These are phyloP conservation scores for Odontomachus brunneus DNA, from an alignment of 1,140 invertebrate species.

Conservation along the genomic window DNA sequence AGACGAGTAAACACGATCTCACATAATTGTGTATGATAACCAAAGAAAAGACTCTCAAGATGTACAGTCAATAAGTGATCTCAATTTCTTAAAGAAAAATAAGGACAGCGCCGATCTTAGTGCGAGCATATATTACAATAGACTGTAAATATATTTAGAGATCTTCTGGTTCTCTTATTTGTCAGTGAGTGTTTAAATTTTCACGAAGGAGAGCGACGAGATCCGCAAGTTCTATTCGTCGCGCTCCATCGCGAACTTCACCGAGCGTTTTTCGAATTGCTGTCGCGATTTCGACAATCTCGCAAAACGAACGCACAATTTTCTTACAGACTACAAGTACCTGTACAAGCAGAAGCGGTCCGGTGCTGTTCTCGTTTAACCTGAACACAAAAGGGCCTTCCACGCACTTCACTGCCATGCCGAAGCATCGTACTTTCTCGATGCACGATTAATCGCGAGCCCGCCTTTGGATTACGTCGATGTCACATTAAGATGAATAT, in stretches of 20 bases:
- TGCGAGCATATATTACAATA: no score
- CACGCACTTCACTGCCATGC: conserved; percentile 75
- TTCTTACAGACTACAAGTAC: conserved; percentile 79
- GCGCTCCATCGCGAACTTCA: background rate
- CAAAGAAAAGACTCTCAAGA: no score
- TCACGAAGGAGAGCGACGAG: no score
- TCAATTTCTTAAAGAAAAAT: no score
- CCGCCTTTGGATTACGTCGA: background rate
- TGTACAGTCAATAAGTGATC: no score
- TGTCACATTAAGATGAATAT: conserved; percentile 22
- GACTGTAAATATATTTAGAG: no score
- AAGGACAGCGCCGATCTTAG: no score
- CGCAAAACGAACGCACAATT: no score
- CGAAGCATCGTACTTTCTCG: conserved; percentile 58
- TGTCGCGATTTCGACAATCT: background rate
- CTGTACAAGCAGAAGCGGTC: conserved; percentile 91
- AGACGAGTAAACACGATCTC: no score
- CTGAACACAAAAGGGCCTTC: conserved; percentile 91
- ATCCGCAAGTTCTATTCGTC: background rate
- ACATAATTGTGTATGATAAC: no score
- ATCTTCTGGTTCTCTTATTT: no score
- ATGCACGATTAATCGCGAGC: background rate
- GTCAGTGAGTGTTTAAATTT: no score
- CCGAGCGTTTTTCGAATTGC: background rate
- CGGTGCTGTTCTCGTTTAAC: conserved; percentile 91